Evolutionary conservation across 2,113 vertebrate genomes (phyloP).

Genomic region (Ceuthmochares aereus): DNA sequence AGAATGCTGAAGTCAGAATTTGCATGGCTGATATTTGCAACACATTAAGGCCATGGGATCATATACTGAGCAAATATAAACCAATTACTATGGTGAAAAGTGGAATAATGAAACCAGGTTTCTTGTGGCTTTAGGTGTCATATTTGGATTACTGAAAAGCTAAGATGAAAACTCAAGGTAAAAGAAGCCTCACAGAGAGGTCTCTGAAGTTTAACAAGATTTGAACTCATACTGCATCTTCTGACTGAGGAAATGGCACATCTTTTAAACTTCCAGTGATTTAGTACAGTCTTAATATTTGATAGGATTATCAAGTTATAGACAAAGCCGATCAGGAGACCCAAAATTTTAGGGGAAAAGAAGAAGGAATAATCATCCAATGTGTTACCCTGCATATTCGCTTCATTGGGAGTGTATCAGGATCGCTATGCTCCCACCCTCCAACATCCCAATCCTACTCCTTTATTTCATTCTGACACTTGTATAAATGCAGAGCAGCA

Average conservation of each 20-base stretch:
- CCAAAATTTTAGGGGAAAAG: not conserved
- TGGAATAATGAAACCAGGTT: not conserved
- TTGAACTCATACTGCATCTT: not conserved
- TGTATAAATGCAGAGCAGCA: not conserved
- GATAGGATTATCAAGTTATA: not conserved
- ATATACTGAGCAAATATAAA: not conserved
- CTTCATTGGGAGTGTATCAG: rapidly evolving
- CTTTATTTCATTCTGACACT: not conserved
- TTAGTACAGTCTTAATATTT: not conserved
- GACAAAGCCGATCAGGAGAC: not conserved
- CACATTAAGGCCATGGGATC: not conserved
- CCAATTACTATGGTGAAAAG: not conserved
- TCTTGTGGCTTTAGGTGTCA: not conserved
- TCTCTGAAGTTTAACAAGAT: not conserved
- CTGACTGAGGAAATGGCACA: not conserved
- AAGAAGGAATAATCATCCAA: not conserved
- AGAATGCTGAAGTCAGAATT: not conserved
- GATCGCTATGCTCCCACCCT: not conserved
- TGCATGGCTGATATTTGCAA: not conserved
- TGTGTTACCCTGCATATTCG: rapidly evolving
- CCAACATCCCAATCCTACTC: not conserved
- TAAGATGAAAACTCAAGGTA: not conserved
- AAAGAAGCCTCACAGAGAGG: not conserved
- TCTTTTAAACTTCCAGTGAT: not conserved
- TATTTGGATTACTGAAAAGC: not conserved